Base-by-base conservation (phyloP, 2,797 vertebrate genomes). In the Apogon talboti region DNA sequence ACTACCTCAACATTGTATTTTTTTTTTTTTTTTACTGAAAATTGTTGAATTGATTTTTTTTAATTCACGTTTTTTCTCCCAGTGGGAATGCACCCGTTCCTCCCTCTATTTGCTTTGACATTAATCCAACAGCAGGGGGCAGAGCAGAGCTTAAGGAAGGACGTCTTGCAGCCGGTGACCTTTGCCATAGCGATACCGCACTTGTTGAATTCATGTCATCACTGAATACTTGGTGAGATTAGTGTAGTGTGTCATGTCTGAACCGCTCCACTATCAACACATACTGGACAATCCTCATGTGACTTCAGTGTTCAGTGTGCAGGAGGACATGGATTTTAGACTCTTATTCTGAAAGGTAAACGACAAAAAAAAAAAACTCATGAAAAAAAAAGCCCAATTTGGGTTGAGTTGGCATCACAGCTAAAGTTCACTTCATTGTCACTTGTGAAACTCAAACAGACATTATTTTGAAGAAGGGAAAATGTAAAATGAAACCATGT, bases 91-190 rank as follows among this genome's bases (percentile, higher is more conserved):
- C 43, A 35, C 28, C 1, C 28, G 28, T 30, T 13, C 1, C 18
- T 35, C 42, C 16, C 15, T 30, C 40, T 10, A 46, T n/a, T 0
- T 74, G 48, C 44, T 35, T 3, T 24, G 19, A 30, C 33, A 1
- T 2, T 0, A 0, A 16, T 11, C 4, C 10, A 7, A 62, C 89
- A 88, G 80, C 76, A 86, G 85, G 85, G 68, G 85, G 72, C 81
- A 66, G 55, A 52, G 60, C 19, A 53, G 80, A 78, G 81, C 81
- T 68, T 53, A 58, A 56, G 35, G 57, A 58, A 40, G 7, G 2
- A 1, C 9, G 47, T 71, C 24, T 56, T 57, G 69, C 58, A 66
- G 40, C 15, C 41, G 4, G 52, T 47, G 69, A 76, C 84, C 73
- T 79, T 80, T 68, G 44, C 79, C 54, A 64, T 3, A 5, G 2